Evolutionary conservation across 2,113 vertebrate species (phyloP).

Genomic region (Pelecanus crispus): DNA sequence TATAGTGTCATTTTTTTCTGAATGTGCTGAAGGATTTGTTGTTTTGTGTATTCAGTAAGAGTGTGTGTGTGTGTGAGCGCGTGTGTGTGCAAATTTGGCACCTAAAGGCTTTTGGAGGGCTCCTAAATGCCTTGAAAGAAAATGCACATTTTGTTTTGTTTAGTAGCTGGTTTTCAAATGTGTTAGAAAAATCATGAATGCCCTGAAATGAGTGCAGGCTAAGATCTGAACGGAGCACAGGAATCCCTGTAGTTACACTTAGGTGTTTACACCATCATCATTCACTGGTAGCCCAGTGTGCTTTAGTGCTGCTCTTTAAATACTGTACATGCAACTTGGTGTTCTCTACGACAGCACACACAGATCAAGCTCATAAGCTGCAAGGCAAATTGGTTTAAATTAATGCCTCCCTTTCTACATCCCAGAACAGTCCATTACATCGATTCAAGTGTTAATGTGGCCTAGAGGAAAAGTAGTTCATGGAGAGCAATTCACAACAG

Average conservation of each 20-base stretch:
- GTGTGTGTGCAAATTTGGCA: neutral
- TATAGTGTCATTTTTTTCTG: neutral
- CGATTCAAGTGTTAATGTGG: neutral
- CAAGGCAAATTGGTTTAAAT: neutral
- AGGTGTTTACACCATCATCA: neutral
- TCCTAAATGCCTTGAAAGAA: constrained; percentile 20
- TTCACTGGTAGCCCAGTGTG: neutral
- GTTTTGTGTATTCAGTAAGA: constrained; percentile 12
- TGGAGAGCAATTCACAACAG: neutral
- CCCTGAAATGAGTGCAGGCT: neutral
- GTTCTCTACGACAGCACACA: neutral
- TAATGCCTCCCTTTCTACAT: neutral
- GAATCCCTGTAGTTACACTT: neutral
- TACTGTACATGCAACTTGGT: neutral
- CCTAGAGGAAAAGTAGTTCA: neutral
- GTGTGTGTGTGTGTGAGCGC: neutral
- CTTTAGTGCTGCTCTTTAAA: neutral
- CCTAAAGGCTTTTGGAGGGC: neutral
- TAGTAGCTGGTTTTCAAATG: neutral
- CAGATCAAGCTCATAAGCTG: neutral
- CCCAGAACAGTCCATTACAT: neutral
- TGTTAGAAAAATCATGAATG: neutral
- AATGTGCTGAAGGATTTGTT: constrained; percentile 13
- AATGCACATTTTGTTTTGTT: neutral
- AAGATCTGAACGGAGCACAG: neutral